These are phyloP conservation scores for Teleogryllus occipitalis DNA, from an alignment of 1,140 invertebrate species.

Conservation along the genomic window DNA sequence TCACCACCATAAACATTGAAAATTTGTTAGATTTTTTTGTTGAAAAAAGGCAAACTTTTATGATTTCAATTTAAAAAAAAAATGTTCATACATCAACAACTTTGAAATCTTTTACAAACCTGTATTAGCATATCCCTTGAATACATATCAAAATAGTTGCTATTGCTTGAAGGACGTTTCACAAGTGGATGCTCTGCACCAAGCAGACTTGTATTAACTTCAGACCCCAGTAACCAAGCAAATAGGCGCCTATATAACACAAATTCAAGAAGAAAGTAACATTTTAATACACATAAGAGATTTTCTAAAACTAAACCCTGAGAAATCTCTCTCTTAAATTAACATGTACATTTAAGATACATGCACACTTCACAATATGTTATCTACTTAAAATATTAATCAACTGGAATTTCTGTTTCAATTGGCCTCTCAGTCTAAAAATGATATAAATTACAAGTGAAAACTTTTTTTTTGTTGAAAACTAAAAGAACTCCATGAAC, in stretches of 20 bases:
- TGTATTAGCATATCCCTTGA: conserved; percentile 60
- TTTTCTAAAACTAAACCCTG: neutral
- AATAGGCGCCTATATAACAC: conserved; percentile 55
- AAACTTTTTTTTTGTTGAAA: too few species aligned
- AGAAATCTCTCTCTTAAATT: neutral
- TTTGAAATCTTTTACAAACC: conserved; percentile 24
- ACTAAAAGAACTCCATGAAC: too few species aligned
- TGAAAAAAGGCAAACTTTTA: neutral
- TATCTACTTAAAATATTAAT: too few species aligned
- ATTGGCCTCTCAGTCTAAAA: too few species aligned
- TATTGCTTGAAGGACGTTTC: conserved; percentile 32
- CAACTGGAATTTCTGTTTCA: too few species aligned
- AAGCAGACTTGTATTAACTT: conserved; percentile 51
- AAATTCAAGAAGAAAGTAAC: neutral
- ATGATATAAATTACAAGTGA: too few species aligned
- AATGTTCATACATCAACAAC: neutral
- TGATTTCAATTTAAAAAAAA: neutral
- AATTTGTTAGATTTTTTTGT: too few species aligned
- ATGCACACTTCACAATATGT: neutral
- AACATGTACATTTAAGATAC: neutral
- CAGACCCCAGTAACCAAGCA: conserved; percentile 72
- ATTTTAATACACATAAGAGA: neutral
- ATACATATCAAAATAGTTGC: conserved; percentile 64
- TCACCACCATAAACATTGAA: neutral
- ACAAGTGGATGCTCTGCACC: conserved; percentile 40